Evolutionary conservation across 2,797 vertebrate genomes (phyloP).

Genomic region (Echiichthys vipera): DNA sequence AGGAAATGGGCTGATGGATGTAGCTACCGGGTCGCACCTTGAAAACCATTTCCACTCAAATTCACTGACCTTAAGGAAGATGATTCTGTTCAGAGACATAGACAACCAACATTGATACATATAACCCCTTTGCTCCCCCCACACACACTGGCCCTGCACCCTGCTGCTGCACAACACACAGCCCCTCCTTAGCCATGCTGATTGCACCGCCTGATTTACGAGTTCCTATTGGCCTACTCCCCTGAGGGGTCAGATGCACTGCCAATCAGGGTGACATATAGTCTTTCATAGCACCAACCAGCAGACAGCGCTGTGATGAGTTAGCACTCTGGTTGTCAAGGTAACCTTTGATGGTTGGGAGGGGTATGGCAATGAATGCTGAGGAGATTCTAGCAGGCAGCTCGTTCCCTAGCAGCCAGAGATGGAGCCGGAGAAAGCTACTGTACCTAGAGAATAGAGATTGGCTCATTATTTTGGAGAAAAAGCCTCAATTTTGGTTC

Average conservation of each 20-base stretch:
- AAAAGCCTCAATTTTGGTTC: constrained; percentile 7
- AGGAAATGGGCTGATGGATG: constrained; percentile 25
- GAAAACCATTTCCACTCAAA: constrained; percentile 20
- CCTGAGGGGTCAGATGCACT: constrained; percentile 70
- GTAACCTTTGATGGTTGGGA: constrained; percentile 80
- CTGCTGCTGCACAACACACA: constrained; percentile 35
- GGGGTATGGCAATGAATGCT: constrained; percentile 76
- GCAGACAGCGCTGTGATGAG: constrained; percentile 78
- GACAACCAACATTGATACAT: constrained; percentile 18
- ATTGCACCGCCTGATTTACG: constrained; percentile 77
- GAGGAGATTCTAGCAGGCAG: constrained; percentile 68
- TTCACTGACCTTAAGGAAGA: constrained; percentile 55
- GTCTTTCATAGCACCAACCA: constrained; percentile 72
- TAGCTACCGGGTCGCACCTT: not conserved
- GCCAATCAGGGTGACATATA: constrained; percentile 80
- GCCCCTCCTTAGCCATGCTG: constrained; percentile 46
- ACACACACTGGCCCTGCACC: not conserved
- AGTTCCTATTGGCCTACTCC: constrained; percentile 64
- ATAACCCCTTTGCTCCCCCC: not conserved
- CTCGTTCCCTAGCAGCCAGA: constrained; percentile 74
- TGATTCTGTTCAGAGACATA: constrained; percentile 20
- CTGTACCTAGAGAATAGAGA: constrained; percentile 48
- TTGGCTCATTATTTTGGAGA: constrained; percentile 54
- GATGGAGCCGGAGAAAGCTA: constrained; percentile 38
- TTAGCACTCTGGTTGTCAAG: constrained; percentile 85